phyloP scores from a whole-genome alignment of 2,888 invertebrate genomes.

The Beris chalybata region DNA sequence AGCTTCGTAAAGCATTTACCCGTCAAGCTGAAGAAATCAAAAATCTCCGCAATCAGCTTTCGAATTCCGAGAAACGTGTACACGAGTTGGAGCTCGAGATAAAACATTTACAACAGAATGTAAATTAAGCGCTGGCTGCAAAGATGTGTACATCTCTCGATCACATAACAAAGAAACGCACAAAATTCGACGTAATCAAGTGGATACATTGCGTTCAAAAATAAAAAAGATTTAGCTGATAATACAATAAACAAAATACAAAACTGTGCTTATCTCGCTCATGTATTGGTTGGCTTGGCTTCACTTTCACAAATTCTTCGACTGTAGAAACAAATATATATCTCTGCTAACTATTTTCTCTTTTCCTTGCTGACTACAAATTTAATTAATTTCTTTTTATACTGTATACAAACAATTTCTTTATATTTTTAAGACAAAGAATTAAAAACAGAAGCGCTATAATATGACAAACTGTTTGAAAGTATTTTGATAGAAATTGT shows the following conservation, averaged over 20 bases:
- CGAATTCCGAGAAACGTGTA: conserved; percentile 76
- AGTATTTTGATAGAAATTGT: too few species aligned
- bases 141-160: conserved; percentile 2
- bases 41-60: conserved; percentile 74
- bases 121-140: not conserved
- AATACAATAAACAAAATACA: not conserved
- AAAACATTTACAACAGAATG: conserved; percentile 47
- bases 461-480: too few species aligned
- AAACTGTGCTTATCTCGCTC: not conserved
- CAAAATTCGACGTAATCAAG: not conserved
- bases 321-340: too few species aligned
- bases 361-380: too few species aligned
- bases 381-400: too few species aligned
- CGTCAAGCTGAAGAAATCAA: conserved; percentile 79
- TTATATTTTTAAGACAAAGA: too few species aligned
- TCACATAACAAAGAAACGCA: conserved; percentile 3
- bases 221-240: not conserved
- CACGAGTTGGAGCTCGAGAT: conserved; percentile 79
- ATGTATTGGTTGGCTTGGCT: not conserved
- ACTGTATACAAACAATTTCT: too few species aligned
- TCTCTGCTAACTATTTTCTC: too few species aligned
- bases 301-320: too few species aligned
- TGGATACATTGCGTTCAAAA: not conserved
- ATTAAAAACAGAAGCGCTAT: not conserved
- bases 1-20: conserved; percentile 76